Base-by-base conservation (phyloP, 1,140 invertebrate species). In the Cephus cinctus region DNA sequence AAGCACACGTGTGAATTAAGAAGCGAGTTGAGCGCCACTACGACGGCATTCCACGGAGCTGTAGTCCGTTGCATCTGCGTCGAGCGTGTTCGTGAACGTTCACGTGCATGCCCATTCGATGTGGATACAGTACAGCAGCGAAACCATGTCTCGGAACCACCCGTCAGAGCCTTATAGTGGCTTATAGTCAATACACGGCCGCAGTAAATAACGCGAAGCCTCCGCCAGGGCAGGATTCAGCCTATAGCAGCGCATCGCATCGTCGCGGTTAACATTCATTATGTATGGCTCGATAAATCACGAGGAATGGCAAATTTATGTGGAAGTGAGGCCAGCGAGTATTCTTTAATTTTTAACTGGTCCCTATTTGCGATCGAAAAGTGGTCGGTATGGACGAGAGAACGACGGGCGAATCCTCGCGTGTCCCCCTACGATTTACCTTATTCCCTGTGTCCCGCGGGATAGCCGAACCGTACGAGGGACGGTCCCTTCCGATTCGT, bases 21-120 rank as follows among this genome's bases (percentile, higher is more conserved):
- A 73, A 66, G 56, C 70, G 64, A 71, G 71, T 76, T 76, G 73
- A 76, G 73, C 71, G 71, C 73, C 73, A 71, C 72, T 75, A 73
- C 58, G 66, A 74, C 72, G 64, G 70, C 73, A 76, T 76, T 76
- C 73, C 73, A 71, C 43, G 56, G 61, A 61, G 52, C 65, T 69
- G 65, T 69, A 68, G 61, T 57, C 65, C 60, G 59, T 60, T 65
- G 64, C 60, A 61, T 59, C 54, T 57, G 54, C 59, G 56, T 52
- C 60, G 61, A 62, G 61, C 59, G 61, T 60, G 59, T 25, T 45
- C 52, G 58, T 63, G 61, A 60, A 18, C 34, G 34, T 15, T 9
- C 27, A 64, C 63, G 63, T 65, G 62, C 59, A 65, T 50, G 50
- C 50, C 54, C 20, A 41, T 38, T 41, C 21, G n/a, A n/a, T n/a